These are phyloP conservation scores for Nerophis ophidion DNA, from an alignment of 2,113 vertebrate species.

Conservation along the genomic window DNA sequence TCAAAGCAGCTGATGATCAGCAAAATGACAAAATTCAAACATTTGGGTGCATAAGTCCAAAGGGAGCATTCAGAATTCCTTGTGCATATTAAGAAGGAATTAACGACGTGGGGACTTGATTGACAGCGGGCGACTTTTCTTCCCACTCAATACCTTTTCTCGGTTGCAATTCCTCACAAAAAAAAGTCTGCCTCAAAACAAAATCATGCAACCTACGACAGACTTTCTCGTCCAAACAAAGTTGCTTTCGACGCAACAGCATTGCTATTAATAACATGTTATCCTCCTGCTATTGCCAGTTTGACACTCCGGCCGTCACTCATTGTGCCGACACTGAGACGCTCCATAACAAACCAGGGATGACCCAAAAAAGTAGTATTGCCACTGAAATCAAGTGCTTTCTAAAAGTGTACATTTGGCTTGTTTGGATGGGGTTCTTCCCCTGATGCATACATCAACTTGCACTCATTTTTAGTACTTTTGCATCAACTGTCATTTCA, in stretches of 20 bases:
- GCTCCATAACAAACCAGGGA: conserved; percentile 13
- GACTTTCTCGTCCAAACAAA: conserved; percentile 3
- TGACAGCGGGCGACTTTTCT: conserved; percentile 14
- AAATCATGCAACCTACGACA: conserved; percentile 28
- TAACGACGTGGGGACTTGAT: conserved; percentile 14
- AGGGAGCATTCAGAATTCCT: conserved; percentile 28
- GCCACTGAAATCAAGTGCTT: conserved; percentile 15
- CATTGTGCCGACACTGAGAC: conserved; percentile 20
- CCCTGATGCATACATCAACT: conserved; percentile 17
- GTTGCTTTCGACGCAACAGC: neutral
- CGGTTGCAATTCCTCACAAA: conserved; percentile 12
- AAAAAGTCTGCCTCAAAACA: conserved; percentile 25
- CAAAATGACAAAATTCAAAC: conserved; percentile 42
- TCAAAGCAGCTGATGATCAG: conserved; percentile 46
- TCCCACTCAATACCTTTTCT: conserved; percentile 2
- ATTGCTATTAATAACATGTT: neutral
- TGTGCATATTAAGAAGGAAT: conserved; percentile 30
- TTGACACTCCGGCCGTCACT: conserved; percentile 7
- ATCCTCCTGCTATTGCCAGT: conserved; percentile 17
- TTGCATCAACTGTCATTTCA: conserved; percentile 8
- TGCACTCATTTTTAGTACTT: conserved; percentile 29
- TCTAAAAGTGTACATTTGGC: conserved; percentile 11
- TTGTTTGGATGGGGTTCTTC: conserved; percentile 8
- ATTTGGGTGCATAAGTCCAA: conserved; percentile 30
- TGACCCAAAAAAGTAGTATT: conserved; percentile 7